A percentile compares a stretch with the other conserved stretches of the same genome.
phyloP scores from a whole-genome alignment of 2,797 vertebrate genomes.

The Acrossocheilus wenchowensis region DNA sequence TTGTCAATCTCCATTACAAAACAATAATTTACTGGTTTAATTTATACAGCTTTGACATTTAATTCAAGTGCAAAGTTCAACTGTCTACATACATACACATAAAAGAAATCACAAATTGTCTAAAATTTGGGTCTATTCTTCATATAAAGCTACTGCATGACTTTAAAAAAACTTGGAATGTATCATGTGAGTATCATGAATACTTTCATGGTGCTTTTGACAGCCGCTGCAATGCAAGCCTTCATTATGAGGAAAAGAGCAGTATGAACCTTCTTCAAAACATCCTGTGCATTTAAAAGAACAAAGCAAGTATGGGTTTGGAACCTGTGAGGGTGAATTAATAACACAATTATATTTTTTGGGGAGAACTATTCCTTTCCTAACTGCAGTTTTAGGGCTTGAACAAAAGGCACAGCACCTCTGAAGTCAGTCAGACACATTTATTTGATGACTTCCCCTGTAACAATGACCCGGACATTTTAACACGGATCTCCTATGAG shows the following conservation, averaged over 20 bases:
- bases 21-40: not conserved
- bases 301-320: not conserved
- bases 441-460: conserved; percentile 44
- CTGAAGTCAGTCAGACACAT: conserved; percentile 27
- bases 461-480: conserved; percentile 51
- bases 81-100: not conserved
- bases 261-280: not conserved
- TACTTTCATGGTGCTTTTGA: not conserved
- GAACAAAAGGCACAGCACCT: conserved; percentile 15
- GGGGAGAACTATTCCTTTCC: not conserved
- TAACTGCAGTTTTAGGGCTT: not conserved
- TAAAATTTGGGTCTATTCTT: not conserved
- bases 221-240: not conserved
- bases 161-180: not conserved
- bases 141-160: not conserved
- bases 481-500: conserved; percentile 53
- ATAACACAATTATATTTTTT: conserved; percentile 16
- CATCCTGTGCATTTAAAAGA: not conserved
- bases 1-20: not conserved
- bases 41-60: not conserved
- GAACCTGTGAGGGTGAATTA: not conserved
- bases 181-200: not conserved
- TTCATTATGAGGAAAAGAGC: not conserved
- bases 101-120: not conserved
- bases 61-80: not conserved